phyloP scores from a whole-genome alignment of 1,140 invertebrate genomes.

The Globodera ellingtonae region DNA sequence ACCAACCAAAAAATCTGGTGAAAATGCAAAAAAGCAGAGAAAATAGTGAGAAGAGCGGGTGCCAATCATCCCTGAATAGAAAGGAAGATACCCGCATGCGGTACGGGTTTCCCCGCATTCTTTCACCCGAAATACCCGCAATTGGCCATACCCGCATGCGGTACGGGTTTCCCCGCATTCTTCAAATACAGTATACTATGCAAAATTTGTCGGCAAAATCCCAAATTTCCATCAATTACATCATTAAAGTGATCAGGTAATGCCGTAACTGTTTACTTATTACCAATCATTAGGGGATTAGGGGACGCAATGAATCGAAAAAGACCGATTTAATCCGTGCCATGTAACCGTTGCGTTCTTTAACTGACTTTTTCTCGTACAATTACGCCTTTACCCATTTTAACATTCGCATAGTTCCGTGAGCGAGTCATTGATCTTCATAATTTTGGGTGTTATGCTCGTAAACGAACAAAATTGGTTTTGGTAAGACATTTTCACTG shows the following conservation, averaged over 20 bases:
- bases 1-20: slow-evolving; percentile 78
- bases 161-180: no score
- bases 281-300: no score
- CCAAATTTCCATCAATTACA: slow-evolving; percentile 94
- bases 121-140: no score
- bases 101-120: no score
- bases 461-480: slow-evolving; percentile 80
- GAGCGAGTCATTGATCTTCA: slow-evolving; percentile 97
- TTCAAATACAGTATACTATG: slow-evolving; percentile 99
- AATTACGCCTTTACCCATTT: no score
- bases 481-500: slow-evolving; percentile 14
- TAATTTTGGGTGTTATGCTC: slow-evolving; percentile 95
- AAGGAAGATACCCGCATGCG: no score
- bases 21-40: slow-evolving; percentile 67
- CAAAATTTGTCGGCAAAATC: slow-evolving; percentile 96
- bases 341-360: no score
- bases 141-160: no score
- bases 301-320: no score
- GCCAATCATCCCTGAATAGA: slow-evolving; percentile 35
- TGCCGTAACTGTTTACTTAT: no score
- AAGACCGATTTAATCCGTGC: no score
- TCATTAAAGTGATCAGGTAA: slow-evolving; percentile 92
- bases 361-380: no score
- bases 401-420: slow-evolving; percentile 72
- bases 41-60: slow-evolving; percentile 41